phyloP scores from a whole-genome alignment of 92 coral and sea anemone genomes.

The Micromussa lordhowensis region DNA sequence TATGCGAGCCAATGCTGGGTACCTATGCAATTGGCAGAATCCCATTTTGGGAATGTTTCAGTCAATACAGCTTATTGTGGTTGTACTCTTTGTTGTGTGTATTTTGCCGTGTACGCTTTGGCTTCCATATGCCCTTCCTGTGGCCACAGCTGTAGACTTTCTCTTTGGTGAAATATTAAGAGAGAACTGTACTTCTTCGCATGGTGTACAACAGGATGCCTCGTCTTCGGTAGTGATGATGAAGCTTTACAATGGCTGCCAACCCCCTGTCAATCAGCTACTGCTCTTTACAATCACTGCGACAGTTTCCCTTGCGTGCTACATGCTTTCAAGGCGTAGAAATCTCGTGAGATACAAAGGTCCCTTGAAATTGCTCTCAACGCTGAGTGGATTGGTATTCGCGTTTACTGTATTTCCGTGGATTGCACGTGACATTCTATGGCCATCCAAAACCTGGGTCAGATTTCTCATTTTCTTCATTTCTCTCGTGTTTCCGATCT shows the following conservation, averaged over 20 bases:
- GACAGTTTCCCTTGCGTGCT: neutral
- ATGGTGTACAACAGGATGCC: neutral
- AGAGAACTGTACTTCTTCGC: neutral
- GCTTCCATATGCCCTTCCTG: slow-evolving; percentile 12
- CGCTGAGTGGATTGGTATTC: neutral
- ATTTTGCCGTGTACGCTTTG: slow-evolving; percentile 8
- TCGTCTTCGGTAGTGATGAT: slow-evolving; percentile 3
- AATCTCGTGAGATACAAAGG: neutral
- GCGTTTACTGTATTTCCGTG: slow-evolving; percentile 25
- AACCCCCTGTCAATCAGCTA: neutral
- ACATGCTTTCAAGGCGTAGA: neutral
- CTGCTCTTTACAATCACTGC: slow-evolving; percentile 3
- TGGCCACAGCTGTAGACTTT: slow-evolving; percentile 16
- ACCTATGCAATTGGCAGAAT: slow-evolving; percentile 28
- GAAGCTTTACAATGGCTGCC: slow-evolving; percentile 11
- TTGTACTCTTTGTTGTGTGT: neutral
- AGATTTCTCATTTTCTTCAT: slow-evolving; percentile 3
- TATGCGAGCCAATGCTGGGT: slow-evolving; percentile 29
- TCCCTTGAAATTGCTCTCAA: neutral
- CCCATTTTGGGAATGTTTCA: neutral
- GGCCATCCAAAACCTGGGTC: slow-evolving; percentile 17
- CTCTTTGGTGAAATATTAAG: slow-evolving; percentile 25
- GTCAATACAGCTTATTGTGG: neutral
- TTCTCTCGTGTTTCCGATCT: slow-evolving; percentile 18
- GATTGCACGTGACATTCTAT: slow-evolving; percentile 11